Evolutionary conservation across 2,888 invertebrate species (phyloP), one percentile per base, ranked within the genome.

Genomic region (Argyresthia albistria): DNA sequence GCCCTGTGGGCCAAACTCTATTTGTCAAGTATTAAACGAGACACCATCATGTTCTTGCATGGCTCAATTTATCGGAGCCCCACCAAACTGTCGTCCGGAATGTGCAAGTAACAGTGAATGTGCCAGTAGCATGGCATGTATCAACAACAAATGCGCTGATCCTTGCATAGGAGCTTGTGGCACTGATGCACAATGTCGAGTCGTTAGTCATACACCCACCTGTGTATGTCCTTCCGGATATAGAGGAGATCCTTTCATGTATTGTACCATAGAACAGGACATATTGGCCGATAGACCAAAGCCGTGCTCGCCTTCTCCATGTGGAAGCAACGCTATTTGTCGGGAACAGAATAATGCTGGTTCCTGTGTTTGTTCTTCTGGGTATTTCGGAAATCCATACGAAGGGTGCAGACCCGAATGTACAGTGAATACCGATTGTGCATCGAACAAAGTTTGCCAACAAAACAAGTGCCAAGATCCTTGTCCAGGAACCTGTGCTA

Each of bases 391-490:
- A 51, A 90, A 90, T 66, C 90, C 90, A 4, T 90, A 91, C 58
- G 90, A 90, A 64, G 93, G 92, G 47, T 94, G 94, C 69, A 87
- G 92, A 58, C 94, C 94, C 15, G 93, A 94, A 77, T 94, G 94
- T 67, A 87, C 91, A 0, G 80, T 93, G 15, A 93, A 93, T 66
- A 91, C 93, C 1, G 94, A 94, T 63, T 94, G 94, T 69, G 81
- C 91, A 1, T 90, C 92, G 6, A 91, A 92, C 66, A 90, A 88
- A 68, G 91, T 94, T 15, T 95, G 95, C 61, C 89, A 92, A 54
- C 90, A 91, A 69, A 92, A 92, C 65, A 93, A 93, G 76, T 95
- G 95, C 65, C 83, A 88, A 61, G 91, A 93, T 70, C 94, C 94
- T 8, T 94, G 94, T 64, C 91, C 91, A 0, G 93, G 93, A 36